A percentile compares a stretch with the other conserved stretches of the same genome.
These are phyloP conservation scores for Hypena proboscidalis DNA, from an alignment of 2,888 invertebrate species.

Conservation along the genomic window DNA sequence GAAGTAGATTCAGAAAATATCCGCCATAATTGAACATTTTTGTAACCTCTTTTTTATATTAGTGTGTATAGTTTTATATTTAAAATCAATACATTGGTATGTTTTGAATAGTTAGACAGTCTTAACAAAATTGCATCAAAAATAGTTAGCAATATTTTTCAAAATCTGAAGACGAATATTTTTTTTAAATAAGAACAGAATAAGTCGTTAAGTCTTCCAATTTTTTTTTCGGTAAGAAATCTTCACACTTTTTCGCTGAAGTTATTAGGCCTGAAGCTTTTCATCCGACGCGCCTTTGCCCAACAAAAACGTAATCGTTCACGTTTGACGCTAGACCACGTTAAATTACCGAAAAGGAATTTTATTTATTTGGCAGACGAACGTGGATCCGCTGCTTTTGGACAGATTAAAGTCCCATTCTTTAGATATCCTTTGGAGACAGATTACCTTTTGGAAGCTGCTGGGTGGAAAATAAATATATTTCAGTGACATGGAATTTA, in stretches of 20 bases:
- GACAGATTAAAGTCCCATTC: constrained; percentile 46
- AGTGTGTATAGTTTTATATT: too few relatives aligned
- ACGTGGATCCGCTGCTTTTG: constrained; percentile 37
- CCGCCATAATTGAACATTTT: too few relatives aligned
- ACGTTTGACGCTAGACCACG: constrained; percentile 57
- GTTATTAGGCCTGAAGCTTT: constrained; percentile 4
- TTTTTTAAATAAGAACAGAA: too few relatives aligned
- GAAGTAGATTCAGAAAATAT: too few relatives aligned
- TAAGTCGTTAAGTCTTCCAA: too few relatives aligned
- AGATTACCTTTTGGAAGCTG: constrained; percentile 40
- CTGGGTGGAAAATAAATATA: constrained; percentile 40
- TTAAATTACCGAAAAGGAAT: constrained; percentile 58
- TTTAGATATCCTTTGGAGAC: constrained; percentile 45
- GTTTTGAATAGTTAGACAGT: too few relatives aligned
- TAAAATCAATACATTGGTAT: too few relatives aligned
- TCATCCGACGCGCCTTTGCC: constrained; percentile 25
- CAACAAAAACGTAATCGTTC: constrained; percentile 54
- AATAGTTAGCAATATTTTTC: too few relatives aligned
- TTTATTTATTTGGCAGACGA: constrained; percentile 56
- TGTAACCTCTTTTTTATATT: too few relatives aligned
- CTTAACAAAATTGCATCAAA: too few relatives aligned
- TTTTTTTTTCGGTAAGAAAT: too few relatives aligned
- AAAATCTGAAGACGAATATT: too few relatives aligned
- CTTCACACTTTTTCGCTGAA: constrained; percentile 1
- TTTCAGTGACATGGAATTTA: constrained; percentile 23